Percentiles rank a stretch among this genome's conserved stretches.
These are phyloP conservation scores for Nasua narica DNA, from an alignment of 2,797 vertebrate species.

Conservation along the genomic window DNA sequence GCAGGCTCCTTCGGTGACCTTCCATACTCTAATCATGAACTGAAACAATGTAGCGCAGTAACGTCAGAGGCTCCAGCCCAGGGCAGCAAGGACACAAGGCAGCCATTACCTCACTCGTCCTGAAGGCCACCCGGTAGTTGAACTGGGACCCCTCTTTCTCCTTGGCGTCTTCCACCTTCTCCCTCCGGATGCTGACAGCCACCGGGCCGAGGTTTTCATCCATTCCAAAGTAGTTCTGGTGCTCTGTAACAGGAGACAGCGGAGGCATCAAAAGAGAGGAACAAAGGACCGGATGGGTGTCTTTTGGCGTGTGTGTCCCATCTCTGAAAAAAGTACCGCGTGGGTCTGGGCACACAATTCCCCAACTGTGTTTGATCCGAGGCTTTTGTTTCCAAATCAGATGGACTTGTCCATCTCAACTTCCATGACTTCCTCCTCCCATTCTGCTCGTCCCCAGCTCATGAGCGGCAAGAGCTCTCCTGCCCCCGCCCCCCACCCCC, in stretches of 20 bases:
- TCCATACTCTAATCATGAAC: neutral
- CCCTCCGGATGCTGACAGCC: conserved; percentile 94
- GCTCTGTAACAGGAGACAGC: conserved; percentile 81
- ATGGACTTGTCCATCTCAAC: neutral
- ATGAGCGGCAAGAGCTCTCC: neutral
- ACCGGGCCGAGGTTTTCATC: conserved; percentile 97
- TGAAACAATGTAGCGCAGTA: neutral
- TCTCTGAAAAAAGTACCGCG: neutral
- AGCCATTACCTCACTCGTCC: conserved; percentile 94
- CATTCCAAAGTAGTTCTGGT: conserved; percentile 98
- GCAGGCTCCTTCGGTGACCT: neutral
- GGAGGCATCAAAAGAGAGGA: neutral
- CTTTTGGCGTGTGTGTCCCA: neutral
- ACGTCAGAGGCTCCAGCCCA: neutral
- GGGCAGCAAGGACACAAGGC: fast-evolving
- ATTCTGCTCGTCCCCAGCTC: neutral
- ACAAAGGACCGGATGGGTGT: neutral
- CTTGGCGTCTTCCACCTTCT: conserved; percentile 93
- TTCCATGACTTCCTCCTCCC: neutral
- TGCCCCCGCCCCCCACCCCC: fast-evolving
- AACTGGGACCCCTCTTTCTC: conserved; percentile 94
- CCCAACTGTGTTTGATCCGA: fast-evolving
- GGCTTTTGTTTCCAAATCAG: neutral
- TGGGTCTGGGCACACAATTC: fast-evolving
- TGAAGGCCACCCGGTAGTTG: conserved; percentile 95